These are phyloP conservation scores for Crotalus helleri DNA, from an alignment of 2,113 vertebrate genomes.

Conservation along the genomic window DNA sequence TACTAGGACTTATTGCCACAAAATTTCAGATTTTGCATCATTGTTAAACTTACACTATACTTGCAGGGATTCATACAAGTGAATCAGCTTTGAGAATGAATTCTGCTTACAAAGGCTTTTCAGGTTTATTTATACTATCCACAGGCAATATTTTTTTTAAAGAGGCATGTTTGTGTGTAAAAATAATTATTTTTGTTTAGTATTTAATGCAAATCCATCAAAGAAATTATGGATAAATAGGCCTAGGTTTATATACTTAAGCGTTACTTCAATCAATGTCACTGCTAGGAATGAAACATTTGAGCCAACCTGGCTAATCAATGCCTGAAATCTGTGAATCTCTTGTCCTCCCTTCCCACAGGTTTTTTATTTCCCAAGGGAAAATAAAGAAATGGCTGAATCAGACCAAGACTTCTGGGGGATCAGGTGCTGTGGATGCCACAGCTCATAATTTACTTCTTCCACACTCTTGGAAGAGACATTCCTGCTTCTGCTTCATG, in stretches of 20 bases:
- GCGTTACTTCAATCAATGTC: not conserved
- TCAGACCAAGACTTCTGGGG: not conserved
- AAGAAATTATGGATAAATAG: not conserved
- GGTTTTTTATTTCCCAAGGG: not conserved
- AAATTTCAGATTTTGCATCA: not conserved
- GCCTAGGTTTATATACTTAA: not conserved
- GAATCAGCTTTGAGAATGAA: accelerated
- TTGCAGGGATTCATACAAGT: not conserved
- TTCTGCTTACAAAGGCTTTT: not conserved
- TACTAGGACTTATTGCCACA: not conserved
- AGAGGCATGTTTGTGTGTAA: not conserved
- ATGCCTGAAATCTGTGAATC: not conserved
- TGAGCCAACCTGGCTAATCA: not conserved
- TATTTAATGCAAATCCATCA: not conserved
- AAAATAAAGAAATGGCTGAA: not conserved
- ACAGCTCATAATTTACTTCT: not conserved
- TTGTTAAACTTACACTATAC: not conserved
- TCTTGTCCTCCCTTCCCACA: not conserved
- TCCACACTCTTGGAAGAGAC: not conserved
- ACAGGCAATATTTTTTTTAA: not conserved
- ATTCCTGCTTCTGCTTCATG: not conserved
- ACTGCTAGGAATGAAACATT: not conserved
- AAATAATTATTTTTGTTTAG: not conserved
- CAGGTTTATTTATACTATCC: not conserved
- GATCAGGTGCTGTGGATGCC: not conserved